A percentile compares a stretch with the other conserved stretches of the same genome.
Evolutionary conservation across 2,113 vertebrate species (phyloP).

Genomic region (Telmatochromis sp.): DNA sequence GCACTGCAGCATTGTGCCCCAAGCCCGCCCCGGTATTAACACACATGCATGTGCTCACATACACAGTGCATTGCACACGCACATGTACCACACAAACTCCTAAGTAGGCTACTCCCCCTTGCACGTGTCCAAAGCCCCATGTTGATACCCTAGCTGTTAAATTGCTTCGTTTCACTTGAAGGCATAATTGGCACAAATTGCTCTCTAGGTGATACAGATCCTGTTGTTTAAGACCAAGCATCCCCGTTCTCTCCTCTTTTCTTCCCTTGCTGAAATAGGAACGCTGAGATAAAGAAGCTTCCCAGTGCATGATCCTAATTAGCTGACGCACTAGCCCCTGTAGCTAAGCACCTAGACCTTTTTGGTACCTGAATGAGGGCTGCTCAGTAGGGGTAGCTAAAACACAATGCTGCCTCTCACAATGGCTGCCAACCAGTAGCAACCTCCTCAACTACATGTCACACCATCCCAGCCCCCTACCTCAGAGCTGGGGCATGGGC

Average conservation of each 20-base stretch:
- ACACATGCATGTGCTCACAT: constrained; percentile 15
- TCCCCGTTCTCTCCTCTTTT: constrained; percentile 50
- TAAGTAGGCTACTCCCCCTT: constrained; percentile 70
- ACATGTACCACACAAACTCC: constrained; percentile 45
- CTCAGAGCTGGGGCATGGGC: constrained; percentile 47
- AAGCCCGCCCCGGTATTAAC: constrained; percentile 27
- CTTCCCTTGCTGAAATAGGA: constrained; percentile 51
- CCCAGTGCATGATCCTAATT: constrained; percentile 70
- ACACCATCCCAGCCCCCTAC: constrained; percentile 54
- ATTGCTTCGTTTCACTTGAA: constrained; percentile 77
- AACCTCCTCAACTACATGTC: constrained; percentile 52
- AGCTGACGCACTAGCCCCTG: constrained; percentile 66
- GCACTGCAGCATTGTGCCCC: constrained; percentile 59
- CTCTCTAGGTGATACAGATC: constrained; percentile 78
- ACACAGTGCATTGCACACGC: constrained; percentile 5
- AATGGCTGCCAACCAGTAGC: constrained; percentile 61
- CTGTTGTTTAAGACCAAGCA: constrained; percentile 77
- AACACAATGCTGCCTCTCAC: constrained; percentile 63
- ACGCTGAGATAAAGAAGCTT: constrained; percentile 61
- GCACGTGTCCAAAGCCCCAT: constrained; percentile 74
- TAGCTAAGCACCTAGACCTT: constrained; percentile 72
- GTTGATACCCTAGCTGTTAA: constrained; percentile 77
- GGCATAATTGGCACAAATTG: constrained; percentile 80
- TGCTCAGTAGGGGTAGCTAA: constrained; percentile 68
- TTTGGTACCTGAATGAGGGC: constrained; percentile 68